These are phyloP conservation scores for Pristionchus maxplancki DNA, from an alignment of 2,888 invertebrate genomes.

Conservation along the genomic window DNA sequence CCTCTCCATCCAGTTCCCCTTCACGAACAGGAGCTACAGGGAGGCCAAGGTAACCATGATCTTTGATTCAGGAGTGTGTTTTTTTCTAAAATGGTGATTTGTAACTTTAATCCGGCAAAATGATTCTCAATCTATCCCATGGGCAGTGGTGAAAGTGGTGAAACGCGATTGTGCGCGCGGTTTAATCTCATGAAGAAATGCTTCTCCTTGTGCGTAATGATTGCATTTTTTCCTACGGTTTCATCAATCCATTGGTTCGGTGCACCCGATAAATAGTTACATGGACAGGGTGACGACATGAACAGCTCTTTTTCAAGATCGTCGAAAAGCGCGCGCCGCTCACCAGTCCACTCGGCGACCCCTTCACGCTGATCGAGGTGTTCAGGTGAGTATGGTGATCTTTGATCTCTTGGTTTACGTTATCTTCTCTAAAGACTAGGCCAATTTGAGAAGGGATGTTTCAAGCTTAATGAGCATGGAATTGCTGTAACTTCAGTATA, in stretches of 20 bases:
- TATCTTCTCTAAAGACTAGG: too few relatives aligned
- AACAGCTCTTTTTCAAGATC: conserved; percentile 55
- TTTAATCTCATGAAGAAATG: too few relatives aligned
- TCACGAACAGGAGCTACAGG: conserved; percentile 90
- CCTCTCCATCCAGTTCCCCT: conserved; percentile 93
- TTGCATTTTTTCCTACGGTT: too few relatives aligned
- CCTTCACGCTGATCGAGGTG: conserved; percentile 88
- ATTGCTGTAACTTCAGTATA: too few relatives aligned
- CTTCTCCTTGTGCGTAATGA: too few relatives aligned
- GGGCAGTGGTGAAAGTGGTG: too few relatives aligned
- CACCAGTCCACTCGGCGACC: conserved; percentile 96
- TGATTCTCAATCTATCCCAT: too few relatives aligned
- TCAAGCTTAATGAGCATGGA: too few relatives aligned
- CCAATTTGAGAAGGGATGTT: neutral
- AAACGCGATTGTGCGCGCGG: too few relatives aligned
- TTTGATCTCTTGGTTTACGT: neutral
- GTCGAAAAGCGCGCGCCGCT: conserved; percentile 80
- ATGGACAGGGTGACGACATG: too few relatives aligned
- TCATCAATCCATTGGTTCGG: too few relatives aligned
- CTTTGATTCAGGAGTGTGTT: neutral
- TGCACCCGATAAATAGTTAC: too few relatives aligned
- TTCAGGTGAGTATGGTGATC: conserved; percentile 78
- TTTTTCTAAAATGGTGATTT: neutral
- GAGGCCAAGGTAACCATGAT: conserved; percentile 83
- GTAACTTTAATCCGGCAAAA: conserved; percentile 64